Evolutionary conservation across 2,797 vertebrate species (phyloP).

Genomic region (Acrossocheilus wenchowensis): DNA sequence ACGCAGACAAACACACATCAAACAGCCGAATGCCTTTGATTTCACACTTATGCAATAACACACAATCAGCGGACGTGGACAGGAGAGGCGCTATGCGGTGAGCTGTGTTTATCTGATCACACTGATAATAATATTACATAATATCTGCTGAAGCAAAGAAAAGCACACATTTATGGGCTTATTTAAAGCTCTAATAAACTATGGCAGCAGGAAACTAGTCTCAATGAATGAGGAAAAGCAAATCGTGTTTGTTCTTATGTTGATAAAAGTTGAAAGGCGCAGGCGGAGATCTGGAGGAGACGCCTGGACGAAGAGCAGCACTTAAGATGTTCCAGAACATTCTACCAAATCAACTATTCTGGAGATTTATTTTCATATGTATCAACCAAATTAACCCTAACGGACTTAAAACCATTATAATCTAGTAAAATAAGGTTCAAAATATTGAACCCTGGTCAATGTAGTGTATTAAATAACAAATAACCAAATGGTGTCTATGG

Average conservation of each 20-base stretch:
- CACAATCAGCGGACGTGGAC: slow-evolving; percentile 59
- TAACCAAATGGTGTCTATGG: too few relatives aligned
- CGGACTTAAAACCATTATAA: neutral
- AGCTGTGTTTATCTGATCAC: neutral
- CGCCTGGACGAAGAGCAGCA: neutral
- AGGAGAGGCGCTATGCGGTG: slow-evolving; percentile 41
- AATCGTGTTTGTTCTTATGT: neutral
- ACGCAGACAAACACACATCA: neutral
- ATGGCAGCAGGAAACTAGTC: neutral
- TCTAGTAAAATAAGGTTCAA: neutral
- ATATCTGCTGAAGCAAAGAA: slow-evolving; percentile 17
- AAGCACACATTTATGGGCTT: slow-evolving; percentile 22
- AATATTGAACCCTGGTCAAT: neutral
- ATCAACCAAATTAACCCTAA: too few relatives aligned
- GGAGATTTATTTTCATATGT: neutral
- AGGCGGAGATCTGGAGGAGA: neutral
- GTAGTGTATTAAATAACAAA: neutral
- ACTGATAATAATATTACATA: neutral
- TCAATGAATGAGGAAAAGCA: neutral
- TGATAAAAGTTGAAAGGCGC: neutral
- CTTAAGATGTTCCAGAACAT: neutral
- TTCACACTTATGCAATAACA: neutral
- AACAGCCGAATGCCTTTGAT: slow-evolving; percentile 41
- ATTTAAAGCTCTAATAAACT: neutral
- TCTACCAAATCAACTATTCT: neutral